phyloP scores from a whole-genome alignment of 2,888 invertebrate genomes.

The Bruchidius siliquastri region DNA sequence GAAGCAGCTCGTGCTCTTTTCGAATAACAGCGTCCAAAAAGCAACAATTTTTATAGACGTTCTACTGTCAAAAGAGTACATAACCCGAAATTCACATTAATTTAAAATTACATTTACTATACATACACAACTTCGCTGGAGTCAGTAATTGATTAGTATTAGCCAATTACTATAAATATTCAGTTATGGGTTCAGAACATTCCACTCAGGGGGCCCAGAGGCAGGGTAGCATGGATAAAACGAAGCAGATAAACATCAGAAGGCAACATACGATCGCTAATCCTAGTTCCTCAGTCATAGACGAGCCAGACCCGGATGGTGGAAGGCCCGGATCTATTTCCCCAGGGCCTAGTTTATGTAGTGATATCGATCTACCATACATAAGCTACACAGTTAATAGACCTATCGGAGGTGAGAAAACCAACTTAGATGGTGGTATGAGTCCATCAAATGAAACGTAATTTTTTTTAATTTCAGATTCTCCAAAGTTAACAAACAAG shows the following conservation, averaged over 20 bases:
- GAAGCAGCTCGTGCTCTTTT: too few species aligned
- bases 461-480: slow-evolving; percentile 53
- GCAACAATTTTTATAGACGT: too few species aligned
- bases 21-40: too few species aligned
- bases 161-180: not conserved
- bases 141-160: too few species aligned
- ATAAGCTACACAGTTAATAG: slow-evolving; percentile 86
- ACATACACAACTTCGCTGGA: too few species aligned
- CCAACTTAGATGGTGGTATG: too few species aligned
- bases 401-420: slow-evolving; percentile 77
- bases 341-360: slow-evolving; percentile 84
- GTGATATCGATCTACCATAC: slow-evolving; percentile 84
- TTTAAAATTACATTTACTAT: too few species aligned
- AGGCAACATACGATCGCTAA: slow-evolving; percentile 47
- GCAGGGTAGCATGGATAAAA: slow-evolving; percentile 32
- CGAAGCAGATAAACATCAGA: slow-evolving; percentile 32
- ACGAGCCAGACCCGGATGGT: slow-evolving; percentile 33
- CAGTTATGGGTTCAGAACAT: slow-evolving; percentile 46
- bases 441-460: not conserved
- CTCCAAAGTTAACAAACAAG: slow-evolving; percentile 72
- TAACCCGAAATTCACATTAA: too few species aligned
- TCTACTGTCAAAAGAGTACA: too few species aligned
- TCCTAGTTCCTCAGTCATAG: slow-evolving; percentile 35
- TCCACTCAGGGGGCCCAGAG: slow-evolving; percentile 35
- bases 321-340: slow-evolving; percentile 70